Conservation (phyloP, 2,113 vertebrate species). For the Athene noctua region DNA sequence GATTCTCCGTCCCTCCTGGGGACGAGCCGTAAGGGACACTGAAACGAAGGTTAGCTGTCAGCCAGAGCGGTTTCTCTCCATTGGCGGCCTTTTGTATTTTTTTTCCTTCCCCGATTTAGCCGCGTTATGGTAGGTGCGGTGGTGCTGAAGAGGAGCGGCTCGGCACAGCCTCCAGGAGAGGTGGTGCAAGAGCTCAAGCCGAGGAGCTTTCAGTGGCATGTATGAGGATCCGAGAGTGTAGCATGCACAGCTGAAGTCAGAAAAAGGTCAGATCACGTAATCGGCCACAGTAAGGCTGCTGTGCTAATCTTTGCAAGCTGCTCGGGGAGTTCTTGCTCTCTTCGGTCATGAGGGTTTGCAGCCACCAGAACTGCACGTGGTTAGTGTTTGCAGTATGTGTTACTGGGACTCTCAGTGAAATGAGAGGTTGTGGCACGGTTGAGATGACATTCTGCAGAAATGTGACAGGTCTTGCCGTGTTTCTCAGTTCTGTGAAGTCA, state of each 20-base stretch:
- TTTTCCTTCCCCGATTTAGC: accelerated
- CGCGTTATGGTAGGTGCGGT: accelerated
- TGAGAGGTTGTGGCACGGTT: not conserved
- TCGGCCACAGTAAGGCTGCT: not conserved
- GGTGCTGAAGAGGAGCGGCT: not conserved
- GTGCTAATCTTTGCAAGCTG: not conserved
- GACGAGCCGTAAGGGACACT: accelerated
- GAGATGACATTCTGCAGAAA: not conserved
- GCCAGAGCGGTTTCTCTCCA: accelerated
- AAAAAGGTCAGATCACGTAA: accelerated
- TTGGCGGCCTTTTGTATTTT: no score
- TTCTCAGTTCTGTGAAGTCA: not conserved
- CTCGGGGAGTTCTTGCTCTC: not conserved
- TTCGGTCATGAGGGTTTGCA: not conserved
- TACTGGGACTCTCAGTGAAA: not conserved
- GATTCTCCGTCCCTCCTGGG: accelerated
- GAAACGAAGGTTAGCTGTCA: not conserved
- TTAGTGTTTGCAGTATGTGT: not conserved
- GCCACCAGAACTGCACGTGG: not conserved
- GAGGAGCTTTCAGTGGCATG: not conserved
- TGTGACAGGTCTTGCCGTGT: not conserved
- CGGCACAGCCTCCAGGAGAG: not conserved
- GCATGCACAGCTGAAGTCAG: not conserved
- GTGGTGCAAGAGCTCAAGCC: not conserved
- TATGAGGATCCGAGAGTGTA: not conserved